Percentiles rank a stretch among this genome's conserved stretches.
phyloP scores from a whole-genome alignment of 2,113 vertebrate genomes.

The Hiodon alosoides region DNA sequence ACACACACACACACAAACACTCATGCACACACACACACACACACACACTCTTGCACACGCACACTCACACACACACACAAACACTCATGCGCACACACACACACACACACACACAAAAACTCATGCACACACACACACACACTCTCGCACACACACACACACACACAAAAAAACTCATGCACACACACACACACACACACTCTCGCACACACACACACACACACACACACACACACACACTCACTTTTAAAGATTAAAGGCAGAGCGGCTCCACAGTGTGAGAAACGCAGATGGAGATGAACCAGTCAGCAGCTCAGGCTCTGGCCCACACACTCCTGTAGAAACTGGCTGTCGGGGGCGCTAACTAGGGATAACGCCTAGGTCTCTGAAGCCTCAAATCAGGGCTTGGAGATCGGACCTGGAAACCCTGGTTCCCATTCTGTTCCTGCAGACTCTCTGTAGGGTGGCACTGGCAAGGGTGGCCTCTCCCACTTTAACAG shows the following conservation, averaged over 20 bases:
- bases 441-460: no score
- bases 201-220: background rate
- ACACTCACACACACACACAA: no score
- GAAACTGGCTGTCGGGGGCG: background rate
- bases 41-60: no score
- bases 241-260: background rate
- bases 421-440: background rate
- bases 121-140: no score
- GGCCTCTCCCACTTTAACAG: constrained; percentile 13
- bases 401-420: background rate
- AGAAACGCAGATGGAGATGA: background rate
- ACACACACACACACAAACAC: no score
- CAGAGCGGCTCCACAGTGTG: background rate
- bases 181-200: background rate
- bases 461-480: no score
- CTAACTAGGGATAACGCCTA: background rate
- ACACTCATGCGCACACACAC: no score
- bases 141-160: no score
- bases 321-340: background rate
- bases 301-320: background rate
- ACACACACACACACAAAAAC: no score
- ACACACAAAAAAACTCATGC: background rate
- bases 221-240: background rate
- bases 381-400: background rate
- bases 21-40: no score